Evolutionary conservation across 2,113 vertebrate genomes (phyloP), one percentile per base, ranked within the genome.

Genomic region (Uria lomvia): DNA sequence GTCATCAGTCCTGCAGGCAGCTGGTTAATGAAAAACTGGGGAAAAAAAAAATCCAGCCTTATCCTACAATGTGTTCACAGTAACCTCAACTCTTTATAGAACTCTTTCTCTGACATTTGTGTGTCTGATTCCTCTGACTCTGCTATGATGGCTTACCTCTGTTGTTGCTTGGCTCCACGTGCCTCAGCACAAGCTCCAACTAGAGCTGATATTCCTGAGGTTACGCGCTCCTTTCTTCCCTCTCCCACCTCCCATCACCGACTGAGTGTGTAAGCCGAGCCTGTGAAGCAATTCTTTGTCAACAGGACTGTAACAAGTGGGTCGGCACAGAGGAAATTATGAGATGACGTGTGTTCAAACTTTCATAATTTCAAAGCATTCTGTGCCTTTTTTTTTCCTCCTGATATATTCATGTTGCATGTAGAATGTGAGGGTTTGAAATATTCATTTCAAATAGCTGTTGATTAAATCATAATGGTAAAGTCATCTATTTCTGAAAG

Each of bases 401-500:
- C 21, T 16, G 60, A 89, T 36, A 26, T 76, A 83, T 52, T 81
- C 20, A 5, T 15, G 29, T 59, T 47, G 32, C 72, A 22, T 74
- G 47, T 77, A 78, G 59, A 81, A 38, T 49, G 19, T 74, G 52
- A 78, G 40, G 21, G 45, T 81, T 86, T 90, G 71, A 94, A 94
- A 89, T 83, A 88, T 24, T 87, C 2, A 67, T 96, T 94, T 92
- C 40, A 88, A 76, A 87, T 70, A 42, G 40, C 43, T 87, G 66
- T 45, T 74, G 63, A 92, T 92, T 92, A 92, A 92, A 91, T 67
- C 77, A 58, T 87, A 85, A 90, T 71, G 30, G 53, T 79, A 42
- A 92, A 78, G 56, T 88, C 50, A 90, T 55, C 42, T 92, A 23
- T 77, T 95, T 95, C 65, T 68, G 73, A 91, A 89, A 91, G 52